Evolutionary conservation across 2,113 vertebrate species (phyloP).

Genomic region (Anser brachyrhynchus): DNA sequence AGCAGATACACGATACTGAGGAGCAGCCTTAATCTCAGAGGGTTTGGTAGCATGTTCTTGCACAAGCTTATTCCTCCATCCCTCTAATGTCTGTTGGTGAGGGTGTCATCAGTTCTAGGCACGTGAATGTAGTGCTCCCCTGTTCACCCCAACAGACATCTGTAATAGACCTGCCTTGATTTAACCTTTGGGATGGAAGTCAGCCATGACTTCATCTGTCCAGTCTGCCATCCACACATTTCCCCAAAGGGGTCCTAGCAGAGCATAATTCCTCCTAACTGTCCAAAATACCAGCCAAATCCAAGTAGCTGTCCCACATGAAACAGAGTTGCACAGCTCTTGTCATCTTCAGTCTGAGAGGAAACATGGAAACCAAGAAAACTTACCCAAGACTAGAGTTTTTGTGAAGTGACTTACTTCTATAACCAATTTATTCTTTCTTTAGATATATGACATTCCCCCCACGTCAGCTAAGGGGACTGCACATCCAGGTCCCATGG

Average conservation of each 20-base stretch:
- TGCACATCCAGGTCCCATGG: constrained; percentile 62
- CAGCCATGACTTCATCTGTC: neutral
- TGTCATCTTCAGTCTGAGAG: neutral
- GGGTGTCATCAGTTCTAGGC: neutral
- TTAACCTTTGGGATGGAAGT: neutral
- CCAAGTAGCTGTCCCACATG: neutral
- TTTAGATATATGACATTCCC: constrained; percentile 93
- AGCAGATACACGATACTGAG: neutral
- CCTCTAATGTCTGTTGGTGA: neutral
- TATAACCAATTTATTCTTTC: constrained; percentile 27
- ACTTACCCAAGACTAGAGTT: neutral
- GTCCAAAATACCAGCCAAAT: neutral
- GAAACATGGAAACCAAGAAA: neutral
- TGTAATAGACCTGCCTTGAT: neutral
- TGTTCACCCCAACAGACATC: neutral
- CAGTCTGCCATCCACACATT: neutral
- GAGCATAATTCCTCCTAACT: neutral
- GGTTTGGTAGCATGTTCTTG: neutral
- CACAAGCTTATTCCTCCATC: neutral
- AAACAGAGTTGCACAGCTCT: neutral
- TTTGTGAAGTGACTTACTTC: neutral
- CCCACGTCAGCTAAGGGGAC: constrained; percentile 78
- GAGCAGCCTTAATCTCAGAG: neutral
- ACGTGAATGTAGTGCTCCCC: neutral
- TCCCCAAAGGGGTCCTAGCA: neutral